Evolutionary conservation across 1,140 invertebrate species (phyloP).

Genomic region (Lordiphosa mommai): DNA sequence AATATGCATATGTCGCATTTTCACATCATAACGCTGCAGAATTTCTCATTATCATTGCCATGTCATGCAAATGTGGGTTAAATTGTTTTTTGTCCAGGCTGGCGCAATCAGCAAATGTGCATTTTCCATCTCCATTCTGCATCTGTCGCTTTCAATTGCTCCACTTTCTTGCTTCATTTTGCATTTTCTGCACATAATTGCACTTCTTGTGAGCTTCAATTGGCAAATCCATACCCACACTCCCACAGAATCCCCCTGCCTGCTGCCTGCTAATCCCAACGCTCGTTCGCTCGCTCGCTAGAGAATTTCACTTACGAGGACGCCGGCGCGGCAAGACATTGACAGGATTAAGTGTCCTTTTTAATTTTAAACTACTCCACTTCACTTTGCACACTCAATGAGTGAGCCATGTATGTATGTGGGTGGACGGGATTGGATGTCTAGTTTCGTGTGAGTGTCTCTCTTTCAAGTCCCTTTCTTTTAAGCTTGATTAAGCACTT

Average conservation of each 20-base stretch:
- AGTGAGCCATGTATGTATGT: constrained; percentile 21
- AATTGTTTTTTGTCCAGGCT: constrained; percentile 41
- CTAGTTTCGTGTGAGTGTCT: constrained; percentile 21
- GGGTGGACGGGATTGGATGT: constrained; percentile 5
- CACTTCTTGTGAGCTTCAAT: constrained; percentile 62
- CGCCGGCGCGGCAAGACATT: constrained; percentile 47
- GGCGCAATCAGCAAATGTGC: constrained; percentile 40
- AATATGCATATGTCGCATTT: constrained; percentile 23
- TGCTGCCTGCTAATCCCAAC: constrained; percentile 40
- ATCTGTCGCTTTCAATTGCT: constrained; percentile 53
- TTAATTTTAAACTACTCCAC: constrained; percentile 76
- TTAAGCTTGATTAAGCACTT: constrained; percentile 76
- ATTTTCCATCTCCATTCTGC: constrained; percentile 21
- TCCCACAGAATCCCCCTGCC: constrained; percentile 9
- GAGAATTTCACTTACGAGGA: constrained; percentile 40
- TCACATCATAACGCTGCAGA: constrained; percentile 36
- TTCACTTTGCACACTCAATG: constrained; percentile 66
- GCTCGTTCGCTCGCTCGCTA: constrained; percentile 20
- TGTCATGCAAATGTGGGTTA: constrained; percentile 24
- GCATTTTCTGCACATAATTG: constrained; percentile 71
- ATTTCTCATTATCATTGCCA: constrained; percentile 18
- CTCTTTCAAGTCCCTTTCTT: constrained; percentile 68
- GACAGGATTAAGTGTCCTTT: constrained; percentile 74
- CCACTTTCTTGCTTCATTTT: constrained; percentile 66
- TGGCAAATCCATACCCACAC: constrained; percentile 32